Evolutionary conservation across 2,797 vertebrate genomes (phyloP).

Genomic region (Schizothorax lantsangensis): DNA sequence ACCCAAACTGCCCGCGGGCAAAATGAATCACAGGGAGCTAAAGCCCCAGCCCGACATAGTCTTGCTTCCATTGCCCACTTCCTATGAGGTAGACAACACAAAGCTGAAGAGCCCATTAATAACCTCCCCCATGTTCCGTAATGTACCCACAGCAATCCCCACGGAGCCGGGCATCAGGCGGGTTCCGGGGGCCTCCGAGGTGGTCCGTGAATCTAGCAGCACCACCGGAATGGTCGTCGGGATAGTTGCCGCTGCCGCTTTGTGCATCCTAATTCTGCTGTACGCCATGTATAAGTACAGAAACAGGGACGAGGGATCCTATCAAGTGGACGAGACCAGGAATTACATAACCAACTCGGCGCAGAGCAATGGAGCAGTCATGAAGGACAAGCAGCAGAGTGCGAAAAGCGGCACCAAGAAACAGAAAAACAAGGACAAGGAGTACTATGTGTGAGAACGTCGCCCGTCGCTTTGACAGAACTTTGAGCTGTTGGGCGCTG

Average conservation of each 20-base stretch:
- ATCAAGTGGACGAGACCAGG: conserved; percentile 99
- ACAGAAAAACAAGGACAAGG: conserved; percentile 99
- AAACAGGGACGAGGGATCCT: conserved; percentile 99
- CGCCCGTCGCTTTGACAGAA: conserved; percentile 18
- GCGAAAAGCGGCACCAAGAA: conserved; percentile 96
- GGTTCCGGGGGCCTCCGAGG: conserved; percentile 98
- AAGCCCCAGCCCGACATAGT: conserved; percentile 97
- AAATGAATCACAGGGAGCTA: conserved; percentile 97
- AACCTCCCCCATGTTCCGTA: conserved; percentile 99
- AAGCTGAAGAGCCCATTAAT: conserved; percentile 98
- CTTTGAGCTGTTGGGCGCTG: conserved; percentile 53
- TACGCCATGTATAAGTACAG: conserved; percentile 99
- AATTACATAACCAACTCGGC: conserved; percentile 99
- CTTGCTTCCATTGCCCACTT: conserved; percentile 98
- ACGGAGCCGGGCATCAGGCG: conserved; percentile 98
- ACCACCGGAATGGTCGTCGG: conserved; percentile 99
- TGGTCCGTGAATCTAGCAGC: conserved; percentile 99
- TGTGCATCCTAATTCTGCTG: conserved; percentile 99
- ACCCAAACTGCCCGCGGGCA: conserved; percentile 96
- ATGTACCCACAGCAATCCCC: conserved; percentile 99
- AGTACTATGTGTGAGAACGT: conserved; percentile 93
- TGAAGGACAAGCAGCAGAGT: conserved; percentile 98
- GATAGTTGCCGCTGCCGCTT: conserved; percentile 99
- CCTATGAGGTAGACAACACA: conserved; percentile 99
- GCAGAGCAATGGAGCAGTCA: conserved; percentile 96